Percentiles rank a stretch among this genome's conserved stretches.
phyloP scores from a whole-genome alignment of 2,113 vertebrate genomes.

The Pipa parva region DNA sequence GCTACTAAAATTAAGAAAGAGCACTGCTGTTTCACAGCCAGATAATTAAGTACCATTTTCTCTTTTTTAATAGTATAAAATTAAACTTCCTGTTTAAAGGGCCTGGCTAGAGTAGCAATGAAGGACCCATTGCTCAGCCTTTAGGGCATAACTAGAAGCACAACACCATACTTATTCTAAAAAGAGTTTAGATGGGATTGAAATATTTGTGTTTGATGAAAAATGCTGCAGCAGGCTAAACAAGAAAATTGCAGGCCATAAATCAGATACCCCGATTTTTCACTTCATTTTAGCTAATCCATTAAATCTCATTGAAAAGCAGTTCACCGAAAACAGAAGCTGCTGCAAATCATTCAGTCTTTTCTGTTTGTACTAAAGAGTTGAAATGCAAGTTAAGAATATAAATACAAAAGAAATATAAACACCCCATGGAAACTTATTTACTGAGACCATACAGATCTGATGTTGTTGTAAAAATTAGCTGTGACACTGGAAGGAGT shows the following conservation, averaged over 20 bases:
- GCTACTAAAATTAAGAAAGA: slow-evolving; percentile 79
- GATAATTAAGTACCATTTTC: slow-evolving; percentile 77
- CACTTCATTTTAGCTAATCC: slow-evolving; percentile 72
- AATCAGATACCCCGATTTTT: slow-evolving; percentile 73
- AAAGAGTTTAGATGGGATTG: slow-evolving; percentile 54
- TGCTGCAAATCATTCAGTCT: slow-evolving; percentile 38
- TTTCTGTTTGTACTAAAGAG: slow-evolving; percentile 51
- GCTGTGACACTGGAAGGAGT: no score
- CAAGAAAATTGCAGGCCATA: slow-evolving; percentile 64
- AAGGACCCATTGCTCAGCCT: slow-evolving; percentile 62
- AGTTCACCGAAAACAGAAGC: slow-evolving; percentile 65
- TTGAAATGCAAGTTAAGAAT: slow-evolving; percentile 42
- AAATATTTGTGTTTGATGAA: slow-evolving; percentile 55
- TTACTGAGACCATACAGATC: no score
- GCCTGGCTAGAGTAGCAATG: slow-evolving; percentile 63
- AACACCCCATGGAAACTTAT: no score
- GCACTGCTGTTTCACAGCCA: slow-evolving; percentile 73
- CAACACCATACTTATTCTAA: slow-evolving; percentile 71
- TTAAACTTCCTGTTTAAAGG: slow-evolving; percentile 79
- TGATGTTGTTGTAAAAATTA: no score
- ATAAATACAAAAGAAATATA: no score
- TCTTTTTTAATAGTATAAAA: slow-evolving; percentile 79
- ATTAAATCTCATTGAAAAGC: slow-evolving; percentile 70
- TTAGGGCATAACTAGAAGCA: slow-evolving; percentile 59
- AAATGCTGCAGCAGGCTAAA: slow-evolving; percentile 66